Conservation (phyloP, 2,888 invertebrate genomes). For the Agriopis leucophaearia region DNA sequence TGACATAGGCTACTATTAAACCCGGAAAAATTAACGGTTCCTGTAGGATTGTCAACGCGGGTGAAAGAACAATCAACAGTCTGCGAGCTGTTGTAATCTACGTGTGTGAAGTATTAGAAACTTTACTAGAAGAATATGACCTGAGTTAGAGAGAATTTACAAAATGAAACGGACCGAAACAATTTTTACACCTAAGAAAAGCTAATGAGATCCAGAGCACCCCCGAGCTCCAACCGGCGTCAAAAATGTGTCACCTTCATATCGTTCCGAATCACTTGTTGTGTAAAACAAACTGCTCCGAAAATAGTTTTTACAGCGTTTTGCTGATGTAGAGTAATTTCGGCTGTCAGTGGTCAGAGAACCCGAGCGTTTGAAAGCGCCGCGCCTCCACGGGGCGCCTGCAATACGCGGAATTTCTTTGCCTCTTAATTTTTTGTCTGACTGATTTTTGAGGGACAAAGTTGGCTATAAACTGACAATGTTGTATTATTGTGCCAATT, state of each 20-base stretch:
- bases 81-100: no score
- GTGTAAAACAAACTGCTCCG: conserved; percentile 79
- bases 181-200: conserved; percentile 46
- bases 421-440: conserved; percentile 65
- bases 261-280: conserved; percentile 72
- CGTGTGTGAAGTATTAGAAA: no score
- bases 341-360: conserved; percentile 78
- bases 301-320: conserved; percentile 61
- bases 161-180: conserved; percentile 48
- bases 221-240: conserved; percentile 54
- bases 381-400: conserved; percentile 77
- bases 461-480: conserved; percentile 48
- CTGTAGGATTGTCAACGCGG: no score
- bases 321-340: conserved; percentile 76
- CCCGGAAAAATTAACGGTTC: neutral
- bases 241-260: conserved; percentile 72
- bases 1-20: no score
- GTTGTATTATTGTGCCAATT: conserved; percentile 46
- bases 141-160: neutral
- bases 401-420: conserved; percentile 75
- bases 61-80: no score
- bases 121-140: no score
- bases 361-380: conserved; percentile 70
- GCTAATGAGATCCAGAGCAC: conserved; percentile 54
- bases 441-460: conserved; percentile 45